A percentile compares a stretch with the other conserved stretches of the same genome.
Conservation (phyloP, 1,140 invertebrate genomes). For the Mamestra configurata region DNA sequence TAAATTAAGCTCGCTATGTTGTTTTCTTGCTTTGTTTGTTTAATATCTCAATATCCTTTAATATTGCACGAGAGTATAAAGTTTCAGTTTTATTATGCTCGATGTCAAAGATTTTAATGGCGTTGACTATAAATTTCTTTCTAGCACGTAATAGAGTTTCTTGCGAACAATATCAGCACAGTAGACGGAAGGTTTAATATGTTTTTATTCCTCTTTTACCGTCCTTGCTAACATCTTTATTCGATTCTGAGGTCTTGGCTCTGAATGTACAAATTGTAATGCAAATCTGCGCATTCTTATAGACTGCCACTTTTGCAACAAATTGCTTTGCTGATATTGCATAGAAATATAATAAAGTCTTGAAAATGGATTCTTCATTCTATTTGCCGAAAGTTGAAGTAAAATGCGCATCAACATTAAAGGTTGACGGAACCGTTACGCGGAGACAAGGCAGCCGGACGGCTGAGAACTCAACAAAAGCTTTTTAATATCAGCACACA, state of each 20-base stretch:
- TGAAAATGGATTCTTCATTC: not conserved
- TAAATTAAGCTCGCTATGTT: constrained; percentile 65
- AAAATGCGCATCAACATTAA: constrained; percentile 20
- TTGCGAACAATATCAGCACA: constrained; percentile 24
- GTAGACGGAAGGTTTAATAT: constrained; percentile 5
- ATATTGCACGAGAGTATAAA: constrained; percentile 50
- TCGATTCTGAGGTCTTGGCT: not conserved
- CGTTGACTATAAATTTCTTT: constrained; percentile 47
- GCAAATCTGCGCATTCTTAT: not conserved
- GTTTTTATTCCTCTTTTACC: constrained; percentile 2
- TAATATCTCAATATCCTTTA: constrained; percentile 54
- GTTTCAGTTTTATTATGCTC: constrained; percentile 51
- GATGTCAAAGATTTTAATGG: constrained; percentile 51
- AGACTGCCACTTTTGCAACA: not conserved
- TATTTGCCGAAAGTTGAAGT: not conserved
- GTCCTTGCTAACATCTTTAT: constrained; percentile 4
- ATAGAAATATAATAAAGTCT: not conserved
- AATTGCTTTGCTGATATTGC: not conserved
- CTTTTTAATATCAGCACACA: constrained; percentile 84
- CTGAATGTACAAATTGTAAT: not conserved
- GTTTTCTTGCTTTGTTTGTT: constrained; percentile 60
- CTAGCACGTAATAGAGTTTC: constrained; percentile 16
- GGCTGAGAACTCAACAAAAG: constrained; percentile 74
- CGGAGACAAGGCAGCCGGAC: constrained; percentile 70
- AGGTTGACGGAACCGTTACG: constrained; percentile 59